These are phyloP conservation scores for Sus cebifrons DNA, from an alignment of 2,797 vertebrate genomes.

Conservation along the genomic window DNA sequence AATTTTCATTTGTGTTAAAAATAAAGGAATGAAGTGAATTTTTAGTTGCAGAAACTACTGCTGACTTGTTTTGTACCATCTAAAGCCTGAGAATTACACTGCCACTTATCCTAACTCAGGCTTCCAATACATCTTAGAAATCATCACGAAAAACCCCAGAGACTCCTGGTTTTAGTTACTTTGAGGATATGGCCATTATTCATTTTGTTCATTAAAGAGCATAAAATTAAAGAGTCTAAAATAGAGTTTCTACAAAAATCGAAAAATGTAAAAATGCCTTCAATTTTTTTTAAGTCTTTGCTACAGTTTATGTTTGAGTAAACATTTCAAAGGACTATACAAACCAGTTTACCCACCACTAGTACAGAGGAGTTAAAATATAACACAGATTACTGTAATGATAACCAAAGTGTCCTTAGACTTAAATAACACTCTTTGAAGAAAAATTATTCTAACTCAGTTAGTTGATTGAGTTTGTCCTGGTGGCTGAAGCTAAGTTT, in stretches of 20 bases:
- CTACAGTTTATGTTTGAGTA: not conserved
- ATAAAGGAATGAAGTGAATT: not conserved
- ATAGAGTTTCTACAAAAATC: not conserved
- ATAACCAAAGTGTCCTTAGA: conserved; percentile 34
- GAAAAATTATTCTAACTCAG: conserved; percentile 26
- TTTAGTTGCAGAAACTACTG: not conserved
- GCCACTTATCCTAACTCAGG: not conserved
- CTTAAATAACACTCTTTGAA: conserved; percentile 37
- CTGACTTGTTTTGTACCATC: not conserved
- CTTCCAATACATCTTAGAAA: not conserved
- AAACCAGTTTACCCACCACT: not conserved
- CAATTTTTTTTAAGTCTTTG: not conserved
- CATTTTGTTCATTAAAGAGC: not conserved
- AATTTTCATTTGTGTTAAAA: conserved; percentile 54
- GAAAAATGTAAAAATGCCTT: conserved; percentile 40
- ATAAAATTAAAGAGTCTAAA: conserved; percentile 64
- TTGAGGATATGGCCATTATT: not conserved
- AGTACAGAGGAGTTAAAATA: conserved; percentile 25
- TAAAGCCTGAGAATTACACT: not conserved
- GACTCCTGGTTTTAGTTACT: not conserved
- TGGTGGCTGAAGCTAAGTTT: conserved; percentile 47
- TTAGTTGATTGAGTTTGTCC: conserved; percentile 22
- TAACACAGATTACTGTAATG: not conserved
- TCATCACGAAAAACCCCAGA: not conserved
- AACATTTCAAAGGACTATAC: conserved; percentile 40